Evolutionary conservation across 2,888 invertebrate species (phyloP).

Genomic region (Epirrhoe tristata): DNA sequence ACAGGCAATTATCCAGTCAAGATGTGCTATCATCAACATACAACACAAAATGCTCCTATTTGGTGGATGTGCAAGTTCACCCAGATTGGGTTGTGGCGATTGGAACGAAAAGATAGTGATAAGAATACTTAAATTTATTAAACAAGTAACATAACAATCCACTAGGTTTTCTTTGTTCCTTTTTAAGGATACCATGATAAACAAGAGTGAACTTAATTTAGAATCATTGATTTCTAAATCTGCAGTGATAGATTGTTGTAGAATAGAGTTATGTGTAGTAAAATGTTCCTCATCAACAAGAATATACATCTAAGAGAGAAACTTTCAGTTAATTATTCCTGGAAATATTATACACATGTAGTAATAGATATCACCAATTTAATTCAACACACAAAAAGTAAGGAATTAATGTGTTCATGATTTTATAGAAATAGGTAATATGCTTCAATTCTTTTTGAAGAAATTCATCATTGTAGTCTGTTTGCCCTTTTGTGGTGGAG

Average conservation of each 20-base stretch:
- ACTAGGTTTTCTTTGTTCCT: constrained; percentile 13
- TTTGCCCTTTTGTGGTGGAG: constrained; percentile 76
- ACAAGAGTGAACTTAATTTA: background rate
- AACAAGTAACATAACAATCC: constrained; percentile 27
- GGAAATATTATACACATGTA: no score
- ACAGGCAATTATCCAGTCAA: constrained; percentile 73
- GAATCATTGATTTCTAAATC: no score
- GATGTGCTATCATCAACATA: constrained; percentile 75
- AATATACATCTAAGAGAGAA: no score
- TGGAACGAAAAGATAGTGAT: constrained; percentile 71
- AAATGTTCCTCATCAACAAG: no score
- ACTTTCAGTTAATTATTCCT: no score
- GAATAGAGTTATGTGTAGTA: no score
- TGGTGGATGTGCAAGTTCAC: constrained; percentile 80
- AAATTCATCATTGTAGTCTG: constrained; percentile 74
- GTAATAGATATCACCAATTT: no score
- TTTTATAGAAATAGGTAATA: constrained; percentile 27
- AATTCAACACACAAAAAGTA: background rate
- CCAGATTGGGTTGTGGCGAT: constrained; percentile 82
- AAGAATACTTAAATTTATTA: constrained; percentile 28
- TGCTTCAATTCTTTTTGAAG: constrained; percentile 68
- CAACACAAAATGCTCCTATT: constrained; percentile 79
- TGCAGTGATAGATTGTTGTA: no score
- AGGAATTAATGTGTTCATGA: constrained; percentile 3
- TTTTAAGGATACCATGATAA: constrained; percentile 19